These are phyloP conservation scores for Eupithecia insigniata DNA, from an alignment of 2,888 invertebrate genomes.

Conservation along the genomic window DNA sequence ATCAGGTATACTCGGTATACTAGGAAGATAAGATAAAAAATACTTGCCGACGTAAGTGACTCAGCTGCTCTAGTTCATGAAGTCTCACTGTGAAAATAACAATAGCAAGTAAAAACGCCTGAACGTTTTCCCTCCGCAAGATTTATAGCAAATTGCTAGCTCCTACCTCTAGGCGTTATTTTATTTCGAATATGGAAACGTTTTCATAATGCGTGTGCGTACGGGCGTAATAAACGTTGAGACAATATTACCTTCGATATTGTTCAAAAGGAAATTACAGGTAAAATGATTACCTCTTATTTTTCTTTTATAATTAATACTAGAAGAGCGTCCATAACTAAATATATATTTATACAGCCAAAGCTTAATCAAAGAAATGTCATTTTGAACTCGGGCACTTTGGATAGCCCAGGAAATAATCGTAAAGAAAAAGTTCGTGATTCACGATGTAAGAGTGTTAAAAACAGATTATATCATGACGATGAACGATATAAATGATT, in stretches of 20 bases:
- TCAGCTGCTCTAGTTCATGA: neutral
- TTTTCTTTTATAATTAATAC: neutral
- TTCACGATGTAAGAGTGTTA: neutral
- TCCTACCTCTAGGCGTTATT: slow-evolving; percentile 71
- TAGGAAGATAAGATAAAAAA: neutral
- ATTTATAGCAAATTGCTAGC: slow-evolving; percentile 81
- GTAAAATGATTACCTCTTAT: neutral
- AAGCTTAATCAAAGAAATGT: neutral
- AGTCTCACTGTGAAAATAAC: slow-evolving; percentile 44
- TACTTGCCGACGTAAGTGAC: neutral
- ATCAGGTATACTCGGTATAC: too few species aligned
- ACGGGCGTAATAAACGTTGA: slow-evolving; percentile 15
- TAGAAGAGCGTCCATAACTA: neutral
- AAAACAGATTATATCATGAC: neutral
- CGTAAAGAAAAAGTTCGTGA: neutral
- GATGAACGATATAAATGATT: neutral
- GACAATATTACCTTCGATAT: slow-evolving; percentile 33
- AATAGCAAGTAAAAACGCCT: slow-evolving; percentile 69
- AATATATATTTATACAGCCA: too few species aligned
- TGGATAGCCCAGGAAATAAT: neutral
- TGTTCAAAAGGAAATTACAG: neutral
- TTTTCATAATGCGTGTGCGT: slow-evolving; percentile 54
- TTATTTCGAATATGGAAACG: slow-evolving; percentile 63
- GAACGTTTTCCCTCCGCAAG: slow-evolving; percentile 71
- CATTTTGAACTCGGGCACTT: neutral